Evolutionary conservation across 2,113 vertebrate species (phyloP), one percentile per base, ranked within the genome.

Genomic region (Tylochromis polylepis): DNA sequence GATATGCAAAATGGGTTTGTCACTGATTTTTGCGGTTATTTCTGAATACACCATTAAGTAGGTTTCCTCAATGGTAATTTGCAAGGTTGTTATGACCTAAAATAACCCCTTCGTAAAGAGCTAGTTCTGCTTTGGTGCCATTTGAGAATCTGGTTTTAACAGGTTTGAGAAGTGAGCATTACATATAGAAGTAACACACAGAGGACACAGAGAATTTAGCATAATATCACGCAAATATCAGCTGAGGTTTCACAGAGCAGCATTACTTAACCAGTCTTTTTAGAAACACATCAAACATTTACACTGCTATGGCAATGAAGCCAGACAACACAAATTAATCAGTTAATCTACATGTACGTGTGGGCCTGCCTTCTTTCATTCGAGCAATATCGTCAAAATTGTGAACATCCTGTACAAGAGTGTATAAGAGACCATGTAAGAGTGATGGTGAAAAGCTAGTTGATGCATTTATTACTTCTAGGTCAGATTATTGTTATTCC

Each of bases 391-490:
- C 22, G 20, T 41, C 36, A 70, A 43, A 70, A 43, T 24, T 43
- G 38, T 24, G 38, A 70, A 43, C 0, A 70, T 67, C n/a, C 36
- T 62, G 59, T 4, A 34, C 29, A 3, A 62, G 29, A 60, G 15
- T 11, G 29, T 60, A 18, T 31, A 6, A 0, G 15, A 31, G 0
- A 11, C 29, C 14, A 20, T 67, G 11, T 24, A n/a, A 2, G 34
- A 41, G 38, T 16, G n/a, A 24, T 46, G 14, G 14, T 9, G n/a
- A 67, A 67, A 65, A 60, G 9, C 8, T 34, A 60, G 15, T 60
- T 34, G 34, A 36, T 62, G 59, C 59, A 20, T 62, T 62, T 34
- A 36, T 65, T 65, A 1, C 10, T 65, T 36, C 3, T 11, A n/a
- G 11, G 6, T 65, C 60, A 36, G 60, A 65, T 65, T 36, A n/a